A percentile compares a stretch with the other conserved stretches of the same genome.
phyloP scores from a whole-genome alignment of 23 tunicate genomes.

The Trididemnum nubilum region DNA sequence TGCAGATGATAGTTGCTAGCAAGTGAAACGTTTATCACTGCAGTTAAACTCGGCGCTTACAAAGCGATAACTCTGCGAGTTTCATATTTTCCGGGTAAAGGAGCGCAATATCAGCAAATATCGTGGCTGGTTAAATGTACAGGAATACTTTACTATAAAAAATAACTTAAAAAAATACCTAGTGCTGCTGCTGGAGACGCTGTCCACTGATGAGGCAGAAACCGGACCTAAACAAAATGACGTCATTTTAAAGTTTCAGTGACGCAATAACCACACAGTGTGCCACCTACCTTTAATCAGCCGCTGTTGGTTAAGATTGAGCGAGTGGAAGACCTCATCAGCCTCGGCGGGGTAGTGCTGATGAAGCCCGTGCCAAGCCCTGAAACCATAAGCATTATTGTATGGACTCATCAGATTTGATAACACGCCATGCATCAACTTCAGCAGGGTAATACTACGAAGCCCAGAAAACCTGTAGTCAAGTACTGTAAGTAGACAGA shows the following conservation, averaged over 20 bases:
- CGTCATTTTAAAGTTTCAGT: neutral
- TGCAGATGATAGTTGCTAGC: neutral
- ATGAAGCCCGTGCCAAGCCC: conserved; percentile 82
- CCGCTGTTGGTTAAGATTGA: conserved; percentile 73
- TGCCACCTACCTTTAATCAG: conserved; percentile 58
- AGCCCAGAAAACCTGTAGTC: neutral
- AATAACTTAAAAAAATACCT: no score
- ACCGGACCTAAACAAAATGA: neutral
- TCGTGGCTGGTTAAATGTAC: no score
- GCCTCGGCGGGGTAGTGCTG: conserved; percentile 76
- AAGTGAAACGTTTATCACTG: no score
- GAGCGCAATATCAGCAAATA: no score
- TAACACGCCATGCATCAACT: no score
- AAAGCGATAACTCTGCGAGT: no score
- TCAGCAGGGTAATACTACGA: neutral
- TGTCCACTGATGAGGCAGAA: neutral
- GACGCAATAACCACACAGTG: neutral
- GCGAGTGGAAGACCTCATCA: conserved; percentile 52
- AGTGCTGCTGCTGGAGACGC: no score
- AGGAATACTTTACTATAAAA: no score
- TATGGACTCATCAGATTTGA: no score
- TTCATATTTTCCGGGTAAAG: no score
- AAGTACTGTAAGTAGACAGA: no score
- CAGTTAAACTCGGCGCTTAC: no score
- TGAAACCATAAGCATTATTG: neutral